These are phyloP conservation scores for Eudyptes chrysolophus DNA, from an alignment of 2,113 vertebrate species.

Conservation along the genomic window DNA sequence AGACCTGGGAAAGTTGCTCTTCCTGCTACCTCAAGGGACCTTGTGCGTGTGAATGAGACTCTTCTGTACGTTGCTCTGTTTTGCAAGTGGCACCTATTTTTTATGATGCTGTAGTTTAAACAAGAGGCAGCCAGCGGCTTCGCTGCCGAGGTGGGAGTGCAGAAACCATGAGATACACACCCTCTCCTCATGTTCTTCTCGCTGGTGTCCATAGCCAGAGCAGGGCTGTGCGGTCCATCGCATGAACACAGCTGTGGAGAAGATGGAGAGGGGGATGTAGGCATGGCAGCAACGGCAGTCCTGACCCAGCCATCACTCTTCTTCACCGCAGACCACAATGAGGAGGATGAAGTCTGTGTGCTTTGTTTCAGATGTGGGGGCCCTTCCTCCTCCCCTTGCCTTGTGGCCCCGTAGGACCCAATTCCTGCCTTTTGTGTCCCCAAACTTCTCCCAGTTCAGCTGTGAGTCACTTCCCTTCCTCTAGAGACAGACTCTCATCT, in stretches of 20 bases:
- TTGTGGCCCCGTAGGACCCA: background rate
- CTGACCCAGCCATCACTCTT: accelerated
- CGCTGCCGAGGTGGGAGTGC: background rate
- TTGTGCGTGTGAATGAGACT: accelerated
- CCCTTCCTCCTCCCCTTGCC: background rate
- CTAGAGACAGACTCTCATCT: background rate
- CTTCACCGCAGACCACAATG: background rate
- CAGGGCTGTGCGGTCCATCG: background rate
- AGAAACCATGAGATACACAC: background rate
- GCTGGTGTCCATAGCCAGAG: background rate
- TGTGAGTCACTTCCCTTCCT: background rate
- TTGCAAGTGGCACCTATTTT: background rate
- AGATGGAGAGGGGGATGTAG: background rate
- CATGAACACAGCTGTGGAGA: background rate
- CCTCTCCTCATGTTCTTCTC: background rate
- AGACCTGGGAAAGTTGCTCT: background rate
- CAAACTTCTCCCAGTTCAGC: background rate
- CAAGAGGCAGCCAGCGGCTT: background rate
- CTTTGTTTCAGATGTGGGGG: background rate
- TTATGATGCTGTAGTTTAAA: background rate
- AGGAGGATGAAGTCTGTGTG: background rate
- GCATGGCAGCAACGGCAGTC: background rate
- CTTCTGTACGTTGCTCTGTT: background rate
- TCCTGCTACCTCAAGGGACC: background rate
- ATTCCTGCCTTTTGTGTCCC: background rate